These are phyloP conservation scores for Caenorhabditis japonica DNA, from an alignment of 2,888 invertebrate species.

Conservation along the genomic window DNA sequence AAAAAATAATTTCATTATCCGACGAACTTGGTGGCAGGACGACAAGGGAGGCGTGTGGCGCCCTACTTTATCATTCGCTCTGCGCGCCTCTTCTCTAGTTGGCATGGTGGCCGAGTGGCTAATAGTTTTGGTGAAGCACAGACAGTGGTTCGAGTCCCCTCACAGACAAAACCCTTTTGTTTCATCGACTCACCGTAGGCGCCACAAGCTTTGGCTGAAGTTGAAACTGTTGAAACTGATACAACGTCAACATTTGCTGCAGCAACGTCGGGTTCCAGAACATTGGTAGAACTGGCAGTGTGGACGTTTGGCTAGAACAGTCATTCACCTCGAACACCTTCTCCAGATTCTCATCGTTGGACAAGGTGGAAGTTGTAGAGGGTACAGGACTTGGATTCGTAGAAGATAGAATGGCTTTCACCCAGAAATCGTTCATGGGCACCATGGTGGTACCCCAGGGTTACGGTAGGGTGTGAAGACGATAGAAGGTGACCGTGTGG, in stretches of 20 bases:
- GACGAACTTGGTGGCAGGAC: no score
- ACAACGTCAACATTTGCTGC: slow-evolving; percentile 44
- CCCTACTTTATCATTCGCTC: no score
- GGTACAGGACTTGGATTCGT: slow-evolving; percentile 53
- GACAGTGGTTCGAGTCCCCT: no score
- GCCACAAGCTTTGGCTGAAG: slow-evolving; percentile 23
- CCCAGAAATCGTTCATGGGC: slow-evolving; percentile 56
- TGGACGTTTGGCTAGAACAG: slow-evolving; percentile 9
- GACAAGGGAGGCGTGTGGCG: no score
- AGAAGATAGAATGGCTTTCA: slow-evolving; percentile 50
- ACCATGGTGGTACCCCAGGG: slow-evolving; percentile 35
- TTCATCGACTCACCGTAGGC: slow-evolving; percentile 12
- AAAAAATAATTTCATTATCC: no score
- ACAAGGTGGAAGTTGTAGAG: slow-evolving; percentile 29
- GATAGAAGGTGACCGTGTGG: slow-evolving; percentile 19
- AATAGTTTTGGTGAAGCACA: no score
- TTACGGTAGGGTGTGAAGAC: slow-evolving; percentile 22
- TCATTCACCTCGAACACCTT: slow-evolving; percentile 11
- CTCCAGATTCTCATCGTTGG: slow-evolving; percentile 49
- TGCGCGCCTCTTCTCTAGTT: no score
- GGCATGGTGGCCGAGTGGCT: no score
- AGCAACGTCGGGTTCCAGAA: slow-evolving; percentile 44
- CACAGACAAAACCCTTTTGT: no score
- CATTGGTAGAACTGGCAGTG: slow-evolving; percentile 28
- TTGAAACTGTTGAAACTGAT: slow-evolving; percentile 46